Conservation (phyloP, 2,113 vertebrate genomes). For the Eulemur rufifrons region DNA sequence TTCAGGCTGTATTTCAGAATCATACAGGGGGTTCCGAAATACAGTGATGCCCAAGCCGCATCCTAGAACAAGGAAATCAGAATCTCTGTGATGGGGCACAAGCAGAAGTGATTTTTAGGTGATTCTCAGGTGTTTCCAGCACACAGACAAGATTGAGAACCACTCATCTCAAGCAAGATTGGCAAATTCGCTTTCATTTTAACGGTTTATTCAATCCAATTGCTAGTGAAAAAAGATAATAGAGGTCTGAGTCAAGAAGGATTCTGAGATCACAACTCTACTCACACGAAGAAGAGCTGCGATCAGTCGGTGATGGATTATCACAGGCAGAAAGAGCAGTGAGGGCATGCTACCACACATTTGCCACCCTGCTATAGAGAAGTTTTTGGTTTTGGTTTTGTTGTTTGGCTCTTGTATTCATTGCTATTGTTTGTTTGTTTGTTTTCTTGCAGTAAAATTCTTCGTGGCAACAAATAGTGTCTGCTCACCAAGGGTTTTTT, state of each 20-base stretch:
- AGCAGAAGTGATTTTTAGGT: not conserved
- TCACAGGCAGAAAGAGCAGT: not conserved
- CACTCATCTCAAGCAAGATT: not conserved
- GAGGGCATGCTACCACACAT: rapidly evolving
- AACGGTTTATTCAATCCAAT: not conserved
- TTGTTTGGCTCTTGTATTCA: not conserved
- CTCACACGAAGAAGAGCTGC: not conserved
- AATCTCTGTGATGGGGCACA: not conserved
- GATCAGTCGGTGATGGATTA: rapidly evolving
- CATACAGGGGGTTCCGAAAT: not conserved
- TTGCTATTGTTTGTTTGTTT: not conserved
- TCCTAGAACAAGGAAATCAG: too few species aligned
- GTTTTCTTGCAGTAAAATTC: not conserved
- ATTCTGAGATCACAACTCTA: not conserved
- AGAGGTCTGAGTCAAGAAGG: not conserved
- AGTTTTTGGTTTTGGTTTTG: not conserved
- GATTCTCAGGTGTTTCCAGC: not conserved
- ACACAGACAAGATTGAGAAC: not conserved
- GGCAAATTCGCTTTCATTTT: not conserved
- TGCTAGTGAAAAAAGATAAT: not conserved
- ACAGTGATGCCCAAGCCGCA: not conserved
- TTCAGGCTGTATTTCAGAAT: not conserved
- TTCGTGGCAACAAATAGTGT: not conserved
- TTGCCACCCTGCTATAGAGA: not conserved
- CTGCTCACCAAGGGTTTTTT: not conserved